phyloP scores from a whole-genome alignment of 1,140 invertebrate genomes.

The Aphis craccivora region DNA sequence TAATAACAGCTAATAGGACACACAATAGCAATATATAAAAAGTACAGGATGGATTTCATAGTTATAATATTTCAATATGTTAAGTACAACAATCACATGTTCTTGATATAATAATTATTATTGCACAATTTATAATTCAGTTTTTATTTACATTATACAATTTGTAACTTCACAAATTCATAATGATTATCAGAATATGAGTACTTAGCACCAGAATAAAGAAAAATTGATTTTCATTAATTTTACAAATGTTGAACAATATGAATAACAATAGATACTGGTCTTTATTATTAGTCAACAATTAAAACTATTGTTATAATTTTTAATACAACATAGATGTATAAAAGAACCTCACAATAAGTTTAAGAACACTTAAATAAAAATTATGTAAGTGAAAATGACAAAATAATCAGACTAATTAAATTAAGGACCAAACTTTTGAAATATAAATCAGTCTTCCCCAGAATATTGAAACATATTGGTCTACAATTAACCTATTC shows the following conservation, averaged over 20 bases:
- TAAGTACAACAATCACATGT: constrained; percentile 49
- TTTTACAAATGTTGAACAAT: not conserved
- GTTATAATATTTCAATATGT: constrained; percentile 16
- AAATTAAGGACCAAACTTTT: constrained; percentile 45
- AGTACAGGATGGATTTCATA: constrained; percentile 30
- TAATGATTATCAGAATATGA: not conserved
- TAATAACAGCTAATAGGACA: constrained; percentile 55
- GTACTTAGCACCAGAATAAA: constrained; percentile 32
- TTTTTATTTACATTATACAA: not conserved
- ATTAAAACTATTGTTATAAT: not conserved
- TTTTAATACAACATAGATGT: not conserved
- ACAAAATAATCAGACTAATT: constrained; percentile 51
- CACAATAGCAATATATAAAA: constrained; percentile 53
- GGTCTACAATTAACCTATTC: constrained; percentile 23
- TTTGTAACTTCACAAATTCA: not conserved
- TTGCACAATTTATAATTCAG: constrained; percentile 27
- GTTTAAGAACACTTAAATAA: constrained; percentile 21
- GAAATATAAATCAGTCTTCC: constrained; percentile 52
- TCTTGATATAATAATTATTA: constrained; percentile 39
- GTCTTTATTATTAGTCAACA: constrained; percentile 14
- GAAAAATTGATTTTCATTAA: not conserved
- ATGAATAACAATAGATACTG: not conserved
- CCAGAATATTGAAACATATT: constrained; percentile 50
- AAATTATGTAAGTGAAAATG: constrained; percentile 23
- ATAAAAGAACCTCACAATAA: constrained; percentile 18